Evolutionary conservation across 2,888 invertebrate genomes (phyloP).

Genomic region (Agonopterix alstromeriana): DNA sequence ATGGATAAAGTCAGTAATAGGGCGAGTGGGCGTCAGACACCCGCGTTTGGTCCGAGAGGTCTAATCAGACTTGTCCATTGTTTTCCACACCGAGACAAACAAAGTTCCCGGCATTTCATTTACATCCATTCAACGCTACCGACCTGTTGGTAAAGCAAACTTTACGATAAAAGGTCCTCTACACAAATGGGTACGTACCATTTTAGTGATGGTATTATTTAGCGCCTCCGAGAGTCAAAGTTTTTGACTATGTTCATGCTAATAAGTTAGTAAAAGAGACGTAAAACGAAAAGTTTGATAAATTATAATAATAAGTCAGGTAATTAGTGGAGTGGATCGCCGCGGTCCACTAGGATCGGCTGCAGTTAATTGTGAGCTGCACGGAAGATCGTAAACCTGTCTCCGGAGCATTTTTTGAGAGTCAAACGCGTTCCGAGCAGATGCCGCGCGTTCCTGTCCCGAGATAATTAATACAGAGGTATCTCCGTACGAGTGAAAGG

Average conservation of each 20-base stretch:
- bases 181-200: slow-evolving; percentile 13
- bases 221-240: slow-evolving; percentile 15
- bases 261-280: slow-evolving; percentile 29
- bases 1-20: slow-evolving; percentile 27
- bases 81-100: slow-evolving; percentile 44
- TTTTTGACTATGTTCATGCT: slow-evolving; percentile 14
- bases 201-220: slow-evolving; percentile 19
- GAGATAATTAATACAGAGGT: slow-evolving; percentile 2
- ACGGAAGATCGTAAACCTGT: slow-evolving; percentile 27
- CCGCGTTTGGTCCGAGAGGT: slow-evolving; percentile 15
- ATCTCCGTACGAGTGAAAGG: slow-evolving; percentile 4
- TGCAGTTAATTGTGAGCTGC: slow-evolving; percentile 29
- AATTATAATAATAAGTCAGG: slow-evolving; percentile 22
- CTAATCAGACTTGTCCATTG: slow-evolving; percentile 46
- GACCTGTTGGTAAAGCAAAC: slow-evolving; percentile 25
- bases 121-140: slow-evolving; percentile 35
- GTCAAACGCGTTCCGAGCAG: slow-evolving; percentile 9
- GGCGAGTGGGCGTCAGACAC: slow-evolving; percentile 23
- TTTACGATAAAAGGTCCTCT: slow-evolving; percentile 18
- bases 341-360: slow-evolving; percentile 18
- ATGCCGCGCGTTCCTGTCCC: slow-evolving; percentile 17
- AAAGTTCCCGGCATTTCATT: slow-evolving; percentile 44
- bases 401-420: slow-evolving; percentile 19
- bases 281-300: slow-evolving; percentile 24
- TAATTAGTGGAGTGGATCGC: slow-evolving; percentile 35